Base-by-base conservation (phyloP, 92 coral and sea anemone genomes). In the Epizoanthus scotinus region DNA sequence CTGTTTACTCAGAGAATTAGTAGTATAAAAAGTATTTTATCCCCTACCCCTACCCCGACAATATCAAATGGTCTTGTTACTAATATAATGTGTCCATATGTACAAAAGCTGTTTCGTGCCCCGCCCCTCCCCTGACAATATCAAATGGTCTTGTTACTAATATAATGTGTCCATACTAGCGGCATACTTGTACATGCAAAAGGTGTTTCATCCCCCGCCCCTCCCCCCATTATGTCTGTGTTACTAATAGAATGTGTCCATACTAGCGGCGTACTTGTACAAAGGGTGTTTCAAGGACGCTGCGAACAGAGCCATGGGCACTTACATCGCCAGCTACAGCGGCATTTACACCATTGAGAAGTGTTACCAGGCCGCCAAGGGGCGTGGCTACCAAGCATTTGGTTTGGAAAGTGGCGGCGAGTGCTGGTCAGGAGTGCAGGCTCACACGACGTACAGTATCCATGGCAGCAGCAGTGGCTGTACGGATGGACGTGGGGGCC, bases 371-470 rank as follows among this genome's bases (percentile, higher is more conserved):
- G 67, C 81, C 63, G 81, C 81, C 6, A 75, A 57, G 27, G 54
- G 21, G 38, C 67, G 56, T 14, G 81, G 81, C 12, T 63, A 63
- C 69, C 44, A 75, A 75, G 81, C 67, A 8, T 75, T 75, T 10
- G 81, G 81, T 59, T 75, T 75, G 1, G 2, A n/a, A 31, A 36
- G 34, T 14, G 65, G 68, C 0, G 81, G 59, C n/a, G 67, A 75
- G 17, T 75, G 81, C 81, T 75, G 81, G 81, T 75, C 81, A 25
- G 81, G 81, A 57, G 63, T 26, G 68, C 63, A 24, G 67, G 81
- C 67, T 75, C 81, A 75, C n/a, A n/a, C 47, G 24, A 75, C 81
- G 0, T 75, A 75, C 68, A 59, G 56, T 36, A 75, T 36, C 8
- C 81, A 75, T 20, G 81, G 81, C 15, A 5, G 29, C 49, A 75